Base-by-base conservation (phyloP, 2,797 vertebrate species). In the Mycteria americana region DNA sequence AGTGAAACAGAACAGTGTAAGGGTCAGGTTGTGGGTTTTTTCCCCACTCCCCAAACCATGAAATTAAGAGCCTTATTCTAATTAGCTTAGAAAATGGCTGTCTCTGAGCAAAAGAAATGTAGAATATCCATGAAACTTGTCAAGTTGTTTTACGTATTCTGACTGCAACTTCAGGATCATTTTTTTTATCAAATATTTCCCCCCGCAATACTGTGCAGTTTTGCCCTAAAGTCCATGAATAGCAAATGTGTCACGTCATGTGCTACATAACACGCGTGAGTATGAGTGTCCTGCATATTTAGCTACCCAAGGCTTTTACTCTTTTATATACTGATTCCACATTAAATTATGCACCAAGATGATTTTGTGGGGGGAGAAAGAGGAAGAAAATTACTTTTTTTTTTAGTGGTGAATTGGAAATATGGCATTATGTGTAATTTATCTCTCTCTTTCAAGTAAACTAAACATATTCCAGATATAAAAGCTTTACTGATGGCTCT, bases 381-480 rank as follows among this genome's bases (percentile, higher is more conserved):
- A 81, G n/a, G 60, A 70, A 72, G 18, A 73, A 77, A 73, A 63
- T 30, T 0, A 41, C 41, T 33, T 28, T 51, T 54, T 51, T 53
- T 70, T 69, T 56, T 33, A 48, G 23, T 75, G 43, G 28, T 68
- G 60, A 91, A 67, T 85, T 60, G 59, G 56, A 92, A 93, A 84
- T 74, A 88, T 6, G n/a, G 56, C 45, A 73, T 88, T 83, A 75
- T 60, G 37, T 67, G 53, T 89, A 93, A 95, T 94, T 95, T 87
- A 70, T 84, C 53, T 85, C 60, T 94, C n/a, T 82, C 81, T 88
- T 56, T 72, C 59, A 57, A 91, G 89, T 75, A 82, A 89, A 57
- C 80, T 60, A 81, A 69, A 53, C 54, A 17, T 92, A 83, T 74
- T 93, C 94, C n/a, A 48, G 35, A 85, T 85, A 69, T 68, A 81